Conservation (phyloP, 1,140 invertebrate species). For the Conopomorpha cramerella region DNA sequence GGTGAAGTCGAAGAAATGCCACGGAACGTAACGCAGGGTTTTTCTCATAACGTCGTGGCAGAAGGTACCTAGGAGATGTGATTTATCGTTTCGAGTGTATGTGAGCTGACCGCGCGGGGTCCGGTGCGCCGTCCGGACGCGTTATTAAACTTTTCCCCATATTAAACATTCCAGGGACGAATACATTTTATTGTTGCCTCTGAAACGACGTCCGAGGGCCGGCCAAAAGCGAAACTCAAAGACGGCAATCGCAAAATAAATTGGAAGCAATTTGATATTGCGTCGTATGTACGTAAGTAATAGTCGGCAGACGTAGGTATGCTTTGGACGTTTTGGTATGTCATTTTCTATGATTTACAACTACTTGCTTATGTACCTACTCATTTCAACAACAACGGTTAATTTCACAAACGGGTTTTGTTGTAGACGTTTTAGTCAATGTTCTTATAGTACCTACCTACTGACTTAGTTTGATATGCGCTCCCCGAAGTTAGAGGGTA, state of each 20-base stretch:
- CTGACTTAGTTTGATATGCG: too few relatives aligned
- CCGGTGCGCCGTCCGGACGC: conserved; percentile 37
- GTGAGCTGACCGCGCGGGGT: conserved; percentile 29
- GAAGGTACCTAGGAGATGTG: conserved; percentile 58
- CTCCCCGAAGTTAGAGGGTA: too few relatives aligned
- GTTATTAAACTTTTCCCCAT: conserved; percentile 61
- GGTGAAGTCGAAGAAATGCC: too few relatives aligned
- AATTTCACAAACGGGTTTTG: too few relatives aligned
- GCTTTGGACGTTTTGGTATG: conserved; percentile 31
- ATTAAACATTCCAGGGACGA: conserved; percentile 61
- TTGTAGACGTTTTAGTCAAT: too few relatives aligned
- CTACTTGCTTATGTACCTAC: too few relatives aligned
- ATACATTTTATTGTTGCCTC: conserved; percentile 61
- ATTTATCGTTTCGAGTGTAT: conserved; percentile 49
- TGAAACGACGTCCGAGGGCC: conserved; percentile 56
- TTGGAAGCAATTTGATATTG: conserved; percentile 61
- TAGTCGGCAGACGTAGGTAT: conserved; percentile 27
- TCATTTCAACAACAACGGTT: too few relatives aligned
- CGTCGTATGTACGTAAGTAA: conserved; percentile 58
- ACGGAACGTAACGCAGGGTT: too few relatives aligned
- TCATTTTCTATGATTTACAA: conserved; percentile 19
- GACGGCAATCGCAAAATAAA: conserved; percentile 60
- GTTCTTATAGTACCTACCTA: too few relatives aligned
- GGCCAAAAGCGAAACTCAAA: conserved; percentile 60
- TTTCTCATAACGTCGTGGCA: too few relatives aligned